Conservation (phyloP, 2,113 vertebrate species). For the Garra rufa region DNA sequence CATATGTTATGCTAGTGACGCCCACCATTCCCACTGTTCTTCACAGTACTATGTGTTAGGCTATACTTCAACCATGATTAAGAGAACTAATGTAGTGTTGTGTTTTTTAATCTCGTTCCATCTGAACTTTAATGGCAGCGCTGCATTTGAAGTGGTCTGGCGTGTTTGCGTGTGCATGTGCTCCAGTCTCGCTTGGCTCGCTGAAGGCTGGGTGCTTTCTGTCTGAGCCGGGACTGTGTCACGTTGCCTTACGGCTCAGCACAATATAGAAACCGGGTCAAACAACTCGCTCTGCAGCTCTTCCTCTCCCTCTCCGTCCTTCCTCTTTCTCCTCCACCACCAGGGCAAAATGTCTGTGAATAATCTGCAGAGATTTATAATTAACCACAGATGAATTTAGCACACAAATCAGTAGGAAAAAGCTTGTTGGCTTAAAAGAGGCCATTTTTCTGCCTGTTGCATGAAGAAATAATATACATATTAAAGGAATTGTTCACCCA, state of each 20-base stretch:
- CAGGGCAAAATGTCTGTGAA: conserved; percentile 38
- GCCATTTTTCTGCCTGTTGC: neutral
- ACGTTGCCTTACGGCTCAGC: conserved; percentile 25
- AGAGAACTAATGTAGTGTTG: neutral
- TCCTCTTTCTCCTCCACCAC: neutral
- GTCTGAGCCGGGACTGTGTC: conserved; percentile 25
- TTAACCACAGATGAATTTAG: conserved; percentile 42
- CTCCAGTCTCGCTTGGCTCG: neutral
- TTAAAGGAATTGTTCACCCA: neutral
- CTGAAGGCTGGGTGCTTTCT: conserved; percentile 7
- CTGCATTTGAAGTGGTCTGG: conserved; percentile 23
- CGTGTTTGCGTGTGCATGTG: neutral
- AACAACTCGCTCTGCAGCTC: conserved; percentile 4
- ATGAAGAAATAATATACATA: neutral
- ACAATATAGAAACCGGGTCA: conserved; percentile 36
- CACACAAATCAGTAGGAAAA: conserved; percentile 9
- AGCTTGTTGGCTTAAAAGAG: neutral
- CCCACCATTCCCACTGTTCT: neutral
- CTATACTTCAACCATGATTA: conserved; percentile 11
- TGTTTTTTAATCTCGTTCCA: conserved; percentile 8
- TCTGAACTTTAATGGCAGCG: neutral
- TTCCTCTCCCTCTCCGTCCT: neutral
- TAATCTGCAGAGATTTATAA: conserved; percentile 50
- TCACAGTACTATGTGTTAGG: neutral
- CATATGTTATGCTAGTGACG: neutral